Percentiles rank a stretch among this genome's conserved stretches.
Conservation (phyloP, 2,113 vertebrate genomes). For the Platycercus adscitus region DNA sequence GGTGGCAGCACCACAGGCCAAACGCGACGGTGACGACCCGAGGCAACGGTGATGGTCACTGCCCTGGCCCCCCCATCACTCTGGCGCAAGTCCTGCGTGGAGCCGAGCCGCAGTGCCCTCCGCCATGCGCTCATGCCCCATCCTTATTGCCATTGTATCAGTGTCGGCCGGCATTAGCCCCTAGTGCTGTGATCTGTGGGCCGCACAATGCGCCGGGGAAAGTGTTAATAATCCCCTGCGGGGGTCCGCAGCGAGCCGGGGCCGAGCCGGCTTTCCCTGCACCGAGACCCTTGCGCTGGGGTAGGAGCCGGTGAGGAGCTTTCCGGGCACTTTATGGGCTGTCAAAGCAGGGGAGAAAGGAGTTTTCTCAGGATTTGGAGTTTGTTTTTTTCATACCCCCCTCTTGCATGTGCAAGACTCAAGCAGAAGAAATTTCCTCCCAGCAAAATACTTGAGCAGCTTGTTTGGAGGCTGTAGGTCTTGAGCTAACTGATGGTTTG, state of each 20-base stretch:
- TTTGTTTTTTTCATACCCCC: background rate
- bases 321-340: background rate
- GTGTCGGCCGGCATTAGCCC: background rate
- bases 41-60: background rate
- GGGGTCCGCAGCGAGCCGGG: background rate
- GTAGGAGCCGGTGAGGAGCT: background rate
- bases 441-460: background rate
- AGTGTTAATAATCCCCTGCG: background rate
- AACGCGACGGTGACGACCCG: background rate
- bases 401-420: background rate
- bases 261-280: background rate
- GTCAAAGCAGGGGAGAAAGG: background rate
- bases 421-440: background rate
- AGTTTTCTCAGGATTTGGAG: background rate
- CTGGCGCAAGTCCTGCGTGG: rapidly evolving
- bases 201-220: background rate
- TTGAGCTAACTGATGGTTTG: background rate
- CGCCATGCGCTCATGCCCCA: background rate
- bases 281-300: rapidly evolving
- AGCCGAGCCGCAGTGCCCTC: background rate
- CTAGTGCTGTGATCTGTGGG: rapidly evolving
- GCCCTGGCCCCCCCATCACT: rapidly evolving
- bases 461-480: background rate
- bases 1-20: rapidly evolving
- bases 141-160: background rate